These are phyloP conservation scores for Drosophila acutilabella DNA, from an alignment of 2,888 invertebrate species.

Conservation along the genomic window DNA sequence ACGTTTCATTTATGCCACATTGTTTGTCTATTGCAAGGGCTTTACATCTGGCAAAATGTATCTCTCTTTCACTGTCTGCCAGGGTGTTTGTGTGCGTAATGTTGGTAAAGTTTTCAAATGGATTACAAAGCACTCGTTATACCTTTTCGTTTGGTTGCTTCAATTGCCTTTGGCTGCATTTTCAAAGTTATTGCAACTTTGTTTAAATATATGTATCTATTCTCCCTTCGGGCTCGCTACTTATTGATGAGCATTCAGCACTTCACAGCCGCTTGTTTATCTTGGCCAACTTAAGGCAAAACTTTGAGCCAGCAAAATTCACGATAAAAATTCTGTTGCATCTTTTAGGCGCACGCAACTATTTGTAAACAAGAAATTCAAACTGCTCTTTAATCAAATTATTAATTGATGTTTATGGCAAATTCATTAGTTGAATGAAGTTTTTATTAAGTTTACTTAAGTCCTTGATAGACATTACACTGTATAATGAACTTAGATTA, in stretches of 20 bases:
- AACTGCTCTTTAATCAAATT: not conserved
- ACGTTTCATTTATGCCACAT: conserved; percentile 58
- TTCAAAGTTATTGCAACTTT: conserved; percentile 75
- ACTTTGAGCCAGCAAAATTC: conserved; percentile 30
- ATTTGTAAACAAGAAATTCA: not conserved
- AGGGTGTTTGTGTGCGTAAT: conserved; percentile 5
- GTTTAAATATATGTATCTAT: conserved; percentile 50
- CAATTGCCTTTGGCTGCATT: conserved; percentile 41
- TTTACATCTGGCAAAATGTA: conserved; percentile 23
- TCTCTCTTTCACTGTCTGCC: conserved; percentile 21
- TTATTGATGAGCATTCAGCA: conserved; percentile 64
- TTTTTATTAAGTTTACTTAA: too few relatives aligned
- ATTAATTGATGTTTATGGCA: conserved; percentile 3
- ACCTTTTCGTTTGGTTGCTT: conserved; percentile 38
- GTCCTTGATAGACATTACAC: too few relatives aligned
- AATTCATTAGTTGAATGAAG: too few relatives aligned
- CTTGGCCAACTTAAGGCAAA: conserved; percentile 33
- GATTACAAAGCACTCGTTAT: conserved; percentile 74
- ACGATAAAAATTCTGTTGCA: conserved; percentile 23
- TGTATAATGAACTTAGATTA: too few relatives aligned
- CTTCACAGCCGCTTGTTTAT: conserved; percentile 35
- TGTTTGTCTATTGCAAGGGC: conserved; percentile 70
- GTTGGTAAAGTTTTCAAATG: conserved; percentile 65
- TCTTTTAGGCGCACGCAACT: conserved; percentile 34
- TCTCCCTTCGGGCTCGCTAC: conserved; percentile 19